Evolutionary conservation across 2,797 vertebrate species (phyloP).

Genomic region (Manis pentadactyla): DNA sequence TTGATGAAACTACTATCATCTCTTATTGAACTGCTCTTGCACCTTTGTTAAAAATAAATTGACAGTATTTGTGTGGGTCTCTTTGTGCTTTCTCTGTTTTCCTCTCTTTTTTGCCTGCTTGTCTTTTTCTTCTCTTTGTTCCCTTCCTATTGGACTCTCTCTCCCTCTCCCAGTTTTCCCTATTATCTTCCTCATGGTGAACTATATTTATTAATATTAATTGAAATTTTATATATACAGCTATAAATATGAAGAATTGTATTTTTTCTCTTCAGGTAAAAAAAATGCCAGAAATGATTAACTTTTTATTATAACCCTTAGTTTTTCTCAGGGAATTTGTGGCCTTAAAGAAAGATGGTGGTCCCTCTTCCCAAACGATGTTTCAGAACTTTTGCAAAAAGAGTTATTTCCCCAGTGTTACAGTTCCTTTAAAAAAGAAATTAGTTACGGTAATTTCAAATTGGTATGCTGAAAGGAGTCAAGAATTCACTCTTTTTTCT

Average conservation of each 20-base stretch:
- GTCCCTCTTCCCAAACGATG: constrained; percentile 15
- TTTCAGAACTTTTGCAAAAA: constrained; percentile 53
- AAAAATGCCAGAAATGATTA: constrained; percentile 10
- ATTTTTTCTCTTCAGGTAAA: constrained; percentile 37
- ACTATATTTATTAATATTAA: constrained; percentile 33
- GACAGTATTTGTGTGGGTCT: constrained; percentile 27
- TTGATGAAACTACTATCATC: constrained; percentile 8
- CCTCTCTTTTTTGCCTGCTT: no score
- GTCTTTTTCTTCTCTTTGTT: constrained; percentile 43
- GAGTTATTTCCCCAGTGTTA: constrained; percentile 2
- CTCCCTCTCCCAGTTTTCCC: neutral
- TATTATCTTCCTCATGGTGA: constrained; percentile 41
- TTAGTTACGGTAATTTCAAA: constrained; percentile 28
- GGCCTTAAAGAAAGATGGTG: constrained; percentile 29
- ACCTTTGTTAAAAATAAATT: constrained; percentile 47
- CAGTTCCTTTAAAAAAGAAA: neutral
- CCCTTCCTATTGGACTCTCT: neutral
- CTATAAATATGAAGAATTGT: constrained; percentile 19
- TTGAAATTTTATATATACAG: constrained; percentile 23
- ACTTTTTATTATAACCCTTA: constrained; percentile 22
- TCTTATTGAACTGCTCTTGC: neutral
- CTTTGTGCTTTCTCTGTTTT: neutral
- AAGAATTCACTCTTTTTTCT: constrained; percentile 24
- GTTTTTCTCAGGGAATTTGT: constrained; percentile 51
- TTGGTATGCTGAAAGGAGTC: constrained; percentile 29